Evolutionary conservation across 2,888 invertebrate genomes (phyloP), one percentile per base, ranked within the genome.

Genomic region (Pocota personata): DNA sequence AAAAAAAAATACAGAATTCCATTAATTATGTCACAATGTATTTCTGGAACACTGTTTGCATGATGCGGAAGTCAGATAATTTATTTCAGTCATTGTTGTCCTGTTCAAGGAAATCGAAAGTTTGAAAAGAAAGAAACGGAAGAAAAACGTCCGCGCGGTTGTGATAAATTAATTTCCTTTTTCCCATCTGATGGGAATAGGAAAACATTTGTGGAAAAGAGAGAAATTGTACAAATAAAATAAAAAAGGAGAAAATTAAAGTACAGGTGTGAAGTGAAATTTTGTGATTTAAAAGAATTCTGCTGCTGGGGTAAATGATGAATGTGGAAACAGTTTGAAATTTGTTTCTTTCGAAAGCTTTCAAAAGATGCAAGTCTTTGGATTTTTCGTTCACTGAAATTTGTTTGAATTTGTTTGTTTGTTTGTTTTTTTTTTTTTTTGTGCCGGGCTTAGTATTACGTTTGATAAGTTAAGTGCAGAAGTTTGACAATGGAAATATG

Each of bases 131-230:
- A 67, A 58, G n/a, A 55, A 79, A 50, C 57, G 14, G 37, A 19
- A 32, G 37, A 27, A 50, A 80, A 73, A 67, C 35, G 66, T 73
- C 62, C 58, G 48, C 72, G 50, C 60, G 75, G 46, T 75, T 75
- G 50, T 75, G 75, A 75, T 75, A 80, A 80, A 80, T 80, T 80
- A 75, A 80, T 75, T 75, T 75, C 75, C 67, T 43, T 58, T n/a
- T 60, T 66, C 64, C 40, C 32, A 16, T 50, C 43, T 37, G n/a
- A 43, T 67, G 43, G 30, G 55, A 75, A 52, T 21, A 52, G 43
- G 60, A 48, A 75, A 73, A 48, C 55, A 19, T 62, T 75, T 21
- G 46, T 55, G 35, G 32, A 82, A 40, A 37, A 57, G 60, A 35
- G 55, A 35, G 37, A 69, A 43, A 55, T 73, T 48, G 46, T 82